Evolutionary conservation across 2,888 invertebrate genomes (phyloP), one percentile per base, ranked within the genome.

Genomic region (Ophraella communa): DNA sequence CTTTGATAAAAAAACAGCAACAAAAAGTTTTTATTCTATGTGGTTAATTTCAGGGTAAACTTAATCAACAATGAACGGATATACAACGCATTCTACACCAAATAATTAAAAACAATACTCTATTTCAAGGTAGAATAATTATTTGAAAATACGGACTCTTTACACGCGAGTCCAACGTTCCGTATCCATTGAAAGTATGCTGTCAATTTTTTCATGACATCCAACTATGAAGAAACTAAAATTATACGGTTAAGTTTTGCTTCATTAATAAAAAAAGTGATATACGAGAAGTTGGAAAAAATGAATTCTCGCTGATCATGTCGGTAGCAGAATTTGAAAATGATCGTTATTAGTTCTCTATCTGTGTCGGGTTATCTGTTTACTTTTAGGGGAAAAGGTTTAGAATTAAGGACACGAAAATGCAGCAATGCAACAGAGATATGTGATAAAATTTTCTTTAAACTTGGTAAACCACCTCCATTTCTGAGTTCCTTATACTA

Each of bases 121-220:
- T 56, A 67, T 67, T 67, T 67, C 67, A 67, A 67, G 67, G 62
- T 65, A 65, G 65, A 65, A 44, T 65, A 65, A 61, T 47, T 53
- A 35, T 58, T 58, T 21, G 27, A 53, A 58, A 53, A 45, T 23
- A 60, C 42, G 14, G 42, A 56, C 44, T 39, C 30, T 62, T 52
- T 58, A 53, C 53, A 52, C 47, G 56, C 44, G 45, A 56, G 45
- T 30, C 47, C 30, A 33, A n/a, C 39, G 24, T 39, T 51, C 49
- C 23, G 2, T 49, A 24, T 20, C 21, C 45, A 45, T 45, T 45
- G n/a, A 45, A 18, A 3, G 7, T 17, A 10, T 21, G 20, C 20
- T 45, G 45, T 20, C 45, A 45, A 20, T 45, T 45, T 45, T 45
- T 45, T 45, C 10, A n/a, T 45, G 1, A 18, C 1, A 10, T 8